A percentile compares a stretch with the other conserved stretches of the same genome.
Conservation (phyloP, 1,140 invertebrate genomes). For the Drosophila tani region DNA sequence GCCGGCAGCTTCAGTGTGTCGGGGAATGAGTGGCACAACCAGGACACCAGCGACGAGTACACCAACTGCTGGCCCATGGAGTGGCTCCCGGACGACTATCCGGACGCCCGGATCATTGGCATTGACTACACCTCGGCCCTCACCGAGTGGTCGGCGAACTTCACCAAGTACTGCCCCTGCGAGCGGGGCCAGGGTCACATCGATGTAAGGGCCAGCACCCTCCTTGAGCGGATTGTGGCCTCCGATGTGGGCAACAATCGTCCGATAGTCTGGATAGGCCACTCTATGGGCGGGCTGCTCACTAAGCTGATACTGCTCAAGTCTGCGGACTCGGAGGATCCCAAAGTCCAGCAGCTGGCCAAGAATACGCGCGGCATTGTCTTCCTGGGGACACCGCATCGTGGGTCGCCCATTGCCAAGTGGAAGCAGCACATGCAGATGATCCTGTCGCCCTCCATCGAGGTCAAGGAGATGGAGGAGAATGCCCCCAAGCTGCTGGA, state of each 20-base stretch:
- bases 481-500: slow-evolving; percentile 87
- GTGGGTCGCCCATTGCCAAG: slow-evolving; percentile 89
- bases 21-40: slow-evolving; percentile 79
- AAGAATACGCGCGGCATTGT: slow-evolving; percentile 89
- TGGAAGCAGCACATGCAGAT: slow-evolving; percentile 85
- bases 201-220: slow-evolving; percentile 87
- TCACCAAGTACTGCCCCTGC: slow-evolving; percentile 84
- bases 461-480: slow-evolving; percentile 86
- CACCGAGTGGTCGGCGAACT: slow-evolving; percentile 82
- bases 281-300: slow-evolving; percentile 93
- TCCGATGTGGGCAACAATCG: slow-evolving; percentile 88
- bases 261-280: slow-evolving; percentile 91
- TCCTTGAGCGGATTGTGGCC: slow-evolving; percentile 87
- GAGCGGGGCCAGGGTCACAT: slow-evolving; percentile 86
- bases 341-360: slow-evolving; percentile 86
- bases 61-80: slow-evolving; percentile 92
- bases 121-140: slow-evolving; percentile 83
- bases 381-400: slow-evolving; percentile 92
- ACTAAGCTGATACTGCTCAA: slow-evolving; percentile 90
- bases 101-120: slow-evolving; percentile 80
- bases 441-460: slow-evolving; percentile 90
- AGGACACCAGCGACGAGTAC: slow-evolving; percentile 75
- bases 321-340: slow-evolving; percentile 86
- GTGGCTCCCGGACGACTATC: slow-evolving; percentile 90
- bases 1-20: slow-evolving; percentile 72